Base-by-base conservation (phyloP, 2,888 invertebrate genomes). In the Rhabditoides inermis region DNA sequence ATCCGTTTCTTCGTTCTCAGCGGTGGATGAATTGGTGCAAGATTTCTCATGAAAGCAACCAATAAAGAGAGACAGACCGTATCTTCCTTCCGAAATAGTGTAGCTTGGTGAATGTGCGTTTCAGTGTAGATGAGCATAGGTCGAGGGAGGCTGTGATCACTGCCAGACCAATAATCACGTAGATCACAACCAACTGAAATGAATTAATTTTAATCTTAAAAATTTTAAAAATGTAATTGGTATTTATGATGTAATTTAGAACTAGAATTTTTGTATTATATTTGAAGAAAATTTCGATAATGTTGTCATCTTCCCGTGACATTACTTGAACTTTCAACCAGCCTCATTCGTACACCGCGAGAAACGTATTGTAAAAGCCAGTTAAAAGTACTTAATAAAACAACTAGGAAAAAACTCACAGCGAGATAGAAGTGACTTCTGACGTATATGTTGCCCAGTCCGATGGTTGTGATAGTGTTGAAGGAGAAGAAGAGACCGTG, bases 401-500 rank as follows among this genome's bases (percentile, higher is more conserved):
- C n/a, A n/a, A n/a, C n/a, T n/a, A n/a, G n/a, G n/a, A n/a, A n/a
- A n/a, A n/a, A 10, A 55, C 56, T 30, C 18, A 66, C 65, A 26
- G 64, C 66, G 36, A 73, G 51, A 60, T 71, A 73, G 39, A 69
- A 59, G 37, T 72, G 64, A 45, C 62, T 68, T 41, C 61, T 58
- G 48, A 76, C 72, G 35, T 70, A 60, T 45, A 76, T 73, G 49
- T 76, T 76, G 47, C 76, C 76, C 26, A 76, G 56, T 41, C 73
- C 72, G 37, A 76, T 76, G n/a, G 76, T 76, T 10, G 76, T 76
- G 53, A 76, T 76, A 18, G 76, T 76, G 61, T 76, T 76, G 67
- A 76, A 76, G 10, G 70, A 70, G 57, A 76, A 76, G 60, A 76
- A 76, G 20, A 76, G 68, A 10, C 75, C 76, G 56, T 76, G 76